Evolutionary conservation across 35 echinoderm and acorn worm genomes (phyloP).

Genomic region (Diadema setosum): DNA sequence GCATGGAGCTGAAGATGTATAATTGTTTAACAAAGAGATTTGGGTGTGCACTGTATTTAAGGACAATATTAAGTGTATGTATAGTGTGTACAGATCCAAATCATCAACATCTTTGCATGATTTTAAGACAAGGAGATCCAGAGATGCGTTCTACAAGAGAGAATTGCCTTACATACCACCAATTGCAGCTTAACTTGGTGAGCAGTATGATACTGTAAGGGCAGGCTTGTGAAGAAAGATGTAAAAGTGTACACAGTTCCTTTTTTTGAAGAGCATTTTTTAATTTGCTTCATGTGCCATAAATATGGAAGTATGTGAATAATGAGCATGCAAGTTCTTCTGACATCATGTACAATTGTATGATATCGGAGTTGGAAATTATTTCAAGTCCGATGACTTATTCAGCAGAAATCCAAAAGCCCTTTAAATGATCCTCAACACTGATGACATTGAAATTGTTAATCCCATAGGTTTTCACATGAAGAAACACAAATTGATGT

Average conservation of each 20-base stretch:
- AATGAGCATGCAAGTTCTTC: not conserved
- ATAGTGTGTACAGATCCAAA: too few species aligned
- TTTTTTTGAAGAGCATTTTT: not conserved
- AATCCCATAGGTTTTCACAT: slow-evolving; percentile 40
- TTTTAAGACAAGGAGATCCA: not conserved
- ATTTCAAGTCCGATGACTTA: not conserved
- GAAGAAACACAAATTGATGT: slow-evolving; percentile 43
- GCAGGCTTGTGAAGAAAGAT: not conserved
- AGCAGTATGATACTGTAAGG: not conserved
- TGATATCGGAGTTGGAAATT: not conserved
- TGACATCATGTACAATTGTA: not conserved
- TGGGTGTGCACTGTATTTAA: too few species aligned
- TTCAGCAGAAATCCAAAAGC: not conserved
- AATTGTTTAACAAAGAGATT: too few species aligned
- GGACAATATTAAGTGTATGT: too few species aligned
- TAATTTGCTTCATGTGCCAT: not conserved
- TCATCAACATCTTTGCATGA: not conserved
- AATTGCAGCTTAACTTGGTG: not conserved
- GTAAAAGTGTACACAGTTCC: not conserved
- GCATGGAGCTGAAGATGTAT: too few species aligned
- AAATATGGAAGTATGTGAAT: not conserved
- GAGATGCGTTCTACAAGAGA: not conserved
- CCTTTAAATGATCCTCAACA: not conserved
- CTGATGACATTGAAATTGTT: slow-evolving; percentile 54
- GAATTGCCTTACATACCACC: not conserved